These are phyloP conservation scores for Sclerurus mexicanus DNA, from an alignment of 2,113 vertebrate species.

Conservation along the genomic window DNA sequence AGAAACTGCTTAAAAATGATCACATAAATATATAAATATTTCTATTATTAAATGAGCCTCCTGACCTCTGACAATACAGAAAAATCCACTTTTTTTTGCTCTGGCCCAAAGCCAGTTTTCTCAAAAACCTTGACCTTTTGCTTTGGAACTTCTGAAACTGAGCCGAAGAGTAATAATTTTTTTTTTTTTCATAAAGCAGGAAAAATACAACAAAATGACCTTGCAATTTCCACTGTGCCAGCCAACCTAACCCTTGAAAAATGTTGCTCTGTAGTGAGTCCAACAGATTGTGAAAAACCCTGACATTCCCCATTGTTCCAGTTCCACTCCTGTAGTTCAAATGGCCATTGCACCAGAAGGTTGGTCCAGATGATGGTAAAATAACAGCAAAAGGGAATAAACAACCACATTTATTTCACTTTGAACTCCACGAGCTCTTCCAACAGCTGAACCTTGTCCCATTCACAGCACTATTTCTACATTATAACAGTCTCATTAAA, in stretches of 20 bases:
- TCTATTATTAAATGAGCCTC: background rate
- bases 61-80: background rate
- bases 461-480: background rate
- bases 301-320: background rate
- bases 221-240: background rate
- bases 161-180: background rate
- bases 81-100: background rate
- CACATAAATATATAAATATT: background rate
- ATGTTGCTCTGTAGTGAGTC: background rate
- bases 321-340: background rate
- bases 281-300: background rate
- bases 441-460: background rate
- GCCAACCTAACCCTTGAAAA: background rate
- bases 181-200: background rate
- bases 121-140: background rate
- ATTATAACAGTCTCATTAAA: background rate
- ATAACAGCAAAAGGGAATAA: background rate
- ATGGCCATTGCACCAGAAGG: background rate
- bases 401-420: background rate
- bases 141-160: background rate
- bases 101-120: background rate
- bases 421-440: background rate
- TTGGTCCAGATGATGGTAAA: background rate
- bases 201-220: background rate
- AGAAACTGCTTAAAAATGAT: background rate